Evolutionary conservation across 2,797 vertebrate genomes (phyloP), one percentile per base, ranked within the genome.

Genomic region (Hydrophis major): DNA sequence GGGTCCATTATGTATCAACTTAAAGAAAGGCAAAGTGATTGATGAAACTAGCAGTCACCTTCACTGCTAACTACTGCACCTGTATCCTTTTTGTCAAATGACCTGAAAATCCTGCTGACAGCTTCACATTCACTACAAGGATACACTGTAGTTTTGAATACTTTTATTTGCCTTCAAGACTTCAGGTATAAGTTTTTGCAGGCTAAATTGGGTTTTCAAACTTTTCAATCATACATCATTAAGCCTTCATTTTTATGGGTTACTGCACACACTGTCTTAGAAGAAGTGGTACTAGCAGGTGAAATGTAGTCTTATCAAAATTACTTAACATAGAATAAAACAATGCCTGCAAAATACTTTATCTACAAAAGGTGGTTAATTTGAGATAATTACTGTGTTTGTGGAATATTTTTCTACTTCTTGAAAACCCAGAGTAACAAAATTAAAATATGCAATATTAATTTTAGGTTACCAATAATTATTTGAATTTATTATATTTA

Each of bases 1-100:
- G 98, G 98, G 98, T 99, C 99, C 98, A 99, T 99, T 99, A 99
- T 98, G 98, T 98, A 99, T 99, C 98, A 99, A 99, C 98, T 99
- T 99, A 99, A 99, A 99, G 99, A 98, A 99, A 99, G 98, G 98
- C 98, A 97, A 97, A 95, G 98, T 99, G 99, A 99, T 99, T 99
- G 99, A 99, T 99, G 99, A 98, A 98, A 98, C 97, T 96, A 97
- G 98, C 98, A 99, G 98, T 99, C 99, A 99, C 99, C 99, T 99
- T 99, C 99, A 99, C 98, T 98, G 98, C 98, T 98, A 97, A 98
- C 98, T 98, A 98, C 98, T 98, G 99, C 98, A 99, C 98, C 98
- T 97, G 98, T 98, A 99, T 98, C 99, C 99, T 99, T 98, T 98
- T 97, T 98, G 98, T 98, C 98, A 99, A 99, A 99, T 98, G 98